A percentile compares a stretch with the other conserved stretches of the same genome.
phyloP scores from a whole-genome alignment of 2,888 invertebrate genomes.

The Leucozona laternaria region DNA sequence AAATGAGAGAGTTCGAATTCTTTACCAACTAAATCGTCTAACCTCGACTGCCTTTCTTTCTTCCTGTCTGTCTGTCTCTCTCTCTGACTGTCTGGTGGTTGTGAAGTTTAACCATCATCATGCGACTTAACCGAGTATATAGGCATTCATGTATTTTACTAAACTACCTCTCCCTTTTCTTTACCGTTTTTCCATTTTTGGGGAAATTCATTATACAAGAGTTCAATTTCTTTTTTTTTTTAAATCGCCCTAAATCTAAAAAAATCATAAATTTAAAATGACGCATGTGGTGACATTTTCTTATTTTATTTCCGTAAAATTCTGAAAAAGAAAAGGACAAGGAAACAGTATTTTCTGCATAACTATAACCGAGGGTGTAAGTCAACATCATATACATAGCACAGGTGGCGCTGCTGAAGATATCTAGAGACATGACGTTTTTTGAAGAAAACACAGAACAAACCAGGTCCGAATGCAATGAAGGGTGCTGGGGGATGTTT shows the following conservation, averaged over 20 bases:
- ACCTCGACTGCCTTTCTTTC: slow-evolving; percentile 13
- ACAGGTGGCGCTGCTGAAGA: not conserved
- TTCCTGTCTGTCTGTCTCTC: not conserved
- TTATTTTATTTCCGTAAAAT: slow-evolving; percentile 19
- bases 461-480: not conserved
- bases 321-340: slow-evolving; percentile 23
- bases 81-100: not conserved
- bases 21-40: slow-evolving; percentile 31
- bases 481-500: not conserved
- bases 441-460: not conserved
- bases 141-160: slow-evolving; percentile 14
- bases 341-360: slow-evolving; percentile 22
- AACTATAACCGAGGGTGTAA: slow-evolving; percentile 26
- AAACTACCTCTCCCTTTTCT: not conserved
- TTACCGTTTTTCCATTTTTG: not conserved
- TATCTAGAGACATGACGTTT: not conserved
- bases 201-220: slow-evolving; percentile 57
- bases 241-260: slow-evolving; percentile 56
- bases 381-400: not conserved
- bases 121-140: slow-evolving; percentile 22
- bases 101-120: slow-evolving; percentile 11
- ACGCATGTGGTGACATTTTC: slow-evolving; percentile 71
- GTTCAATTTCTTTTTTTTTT: slow-evolving; percentile 8
- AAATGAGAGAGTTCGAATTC: slow-evolving; percentile 53
- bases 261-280: slow-evolving; percentile 73